These are phyloP conservation scores for Thermophis baileyi DNA, from an alignment of 2,113 vertebrate species.

Conservation along the genomic window DNA sequence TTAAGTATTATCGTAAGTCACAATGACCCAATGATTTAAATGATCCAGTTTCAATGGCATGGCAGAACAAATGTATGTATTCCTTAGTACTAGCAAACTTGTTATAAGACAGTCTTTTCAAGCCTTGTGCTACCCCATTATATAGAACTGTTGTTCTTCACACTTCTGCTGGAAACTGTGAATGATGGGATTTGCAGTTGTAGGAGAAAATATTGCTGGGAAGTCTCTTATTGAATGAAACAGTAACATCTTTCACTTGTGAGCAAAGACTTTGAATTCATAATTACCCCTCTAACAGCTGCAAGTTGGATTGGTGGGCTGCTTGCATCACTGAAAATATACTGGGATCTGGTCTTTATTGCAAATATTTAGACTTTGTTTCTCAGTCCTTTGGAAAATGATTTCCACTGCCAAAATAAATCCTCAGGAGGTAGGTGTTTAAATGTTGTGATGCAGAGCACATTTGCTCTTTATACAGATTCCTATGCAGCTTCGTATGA, in stretches of 20 bases:
- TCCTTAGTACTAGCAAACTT: neutral
- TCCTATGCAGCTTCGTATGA: neutral
- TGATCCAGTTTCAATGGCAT: neutral
- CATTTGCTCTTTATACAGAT: neutral
- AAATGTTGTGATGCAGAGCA: neutral
- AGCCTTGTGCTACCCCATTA: neutral
- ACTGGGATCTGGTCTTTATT: neutral
- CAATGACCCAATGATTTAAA: neutral
- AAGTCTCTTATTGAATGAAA: neutral
- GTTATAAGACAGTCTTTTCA: neutral
- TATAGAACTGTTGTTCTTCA: neutral
- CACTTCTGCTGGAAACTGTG: neutral
- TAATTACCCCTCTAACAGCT: neutral
- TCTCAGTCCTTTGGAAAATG: neutral
- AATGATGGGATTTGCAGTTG: neutral
- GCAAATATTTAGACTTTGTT: neutral
- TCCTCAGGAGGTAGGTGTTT: neutral
- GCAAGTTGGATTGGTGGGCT: neutral
- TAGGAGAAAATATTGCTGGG: neutral
- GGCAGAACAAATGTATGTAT: neutral
- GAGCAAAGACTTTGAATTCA: neutral
- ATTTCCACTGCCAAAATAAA: neutral
- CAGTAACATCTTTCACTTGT: neutral
- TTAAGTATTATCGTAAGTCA: neutral
- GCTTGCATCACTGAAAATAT: neutral